Conservation (phyloP, 2,113 vertebrate genomes). For the Austrofundulus limnaeus region DNA sequence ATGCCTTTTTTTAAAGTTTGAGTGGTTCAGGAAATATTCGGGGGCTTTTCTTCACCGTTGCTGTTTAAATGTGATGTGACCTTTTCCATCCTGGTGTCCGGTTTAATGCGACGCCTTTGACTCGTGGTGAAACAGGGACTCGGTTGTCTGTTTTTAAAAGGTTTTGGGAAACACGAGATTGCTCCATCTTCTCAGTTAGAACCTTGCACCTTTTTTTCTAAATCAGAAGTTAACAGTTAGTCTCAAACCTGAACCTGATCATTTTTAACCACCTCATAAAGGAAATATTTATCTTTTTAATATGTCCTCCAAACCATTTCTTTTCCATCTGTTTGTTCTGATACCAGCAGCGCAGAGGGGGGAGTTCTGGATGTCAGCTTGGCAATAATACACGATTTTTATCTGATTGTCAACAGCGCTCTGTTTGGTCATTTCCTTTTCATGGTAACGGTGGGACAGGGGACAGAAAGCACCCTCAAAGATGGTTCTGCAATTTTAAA, state of each 20-base stretch:
- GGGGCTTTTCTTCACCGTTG: neutral
- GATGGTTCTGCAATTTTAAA: neutral
- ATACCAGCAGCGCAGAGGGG: neutral
- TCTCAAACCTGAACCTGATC: neutral
- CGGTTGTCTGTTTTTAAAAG: conserved; percentile 16
- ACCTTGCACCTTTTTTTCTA: neutral
- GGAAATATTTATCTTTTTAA: no score
- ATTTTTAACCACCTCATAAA: no score
- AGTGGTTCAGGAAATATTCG: no score
- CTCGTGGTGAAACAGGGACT: conserved; percentile 7
- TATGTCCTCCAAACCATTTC: neutral
- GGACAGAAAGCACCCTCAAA: neutral
- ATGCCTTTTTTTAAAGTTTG: neutral
- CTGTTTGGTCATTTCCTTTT: conserved; percentile 20
- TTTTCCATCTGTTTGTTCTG: neutral
- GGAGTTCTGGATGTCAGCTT: neutral
- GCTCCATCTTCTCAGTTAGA: neutral
- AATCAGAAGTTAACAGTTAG: neutral
- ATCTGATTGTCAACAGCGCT: no score
- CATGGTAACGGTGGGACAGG: conserved; percentile 2
- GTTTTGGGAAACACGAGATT: conserved; percentile 29
- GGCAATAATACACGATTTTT: no score
- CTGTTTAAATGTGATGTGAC: neutral
- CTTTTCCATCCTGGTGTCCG: neutral
- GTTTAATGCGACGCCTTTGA: neutral